Percentiles rank a stretch among this genome's conserved stretches.
phyloP scores from a whole-genome alignment of 2,113 vertebrate genomes.

The Holacanthus passer region DNA sequence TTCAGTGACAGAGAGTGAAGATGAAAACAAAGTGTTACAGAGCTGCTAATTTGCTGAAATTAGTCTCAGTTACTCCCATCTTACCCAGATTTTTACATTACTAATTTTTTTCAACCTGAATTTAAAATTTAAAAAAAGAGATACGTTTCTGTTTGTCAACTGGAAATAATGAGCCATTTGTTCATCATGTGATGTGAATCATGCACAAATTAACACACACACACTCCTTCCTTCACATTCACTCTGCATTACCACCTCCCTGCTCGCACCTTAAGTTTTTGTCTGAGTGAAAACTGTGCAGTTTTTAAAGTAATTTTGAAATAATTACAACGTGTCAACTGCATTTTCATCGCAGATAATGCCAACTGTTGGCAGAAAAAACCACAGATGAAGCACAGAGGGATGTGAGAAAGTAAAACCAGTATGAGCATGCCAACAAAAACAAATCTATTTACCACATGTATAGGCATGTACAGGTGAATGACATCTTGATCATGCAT shows the following conservation, averaged over 20 bases:
- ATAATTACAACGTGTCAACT: not conserved
- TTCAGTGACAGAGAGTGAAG: not conserved
- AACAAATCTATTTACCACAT: not conserved
- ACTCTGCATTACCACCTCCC: not conserved
- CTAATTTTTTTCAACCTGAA: not conserved
- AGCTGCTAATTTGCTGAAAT: not conserved
- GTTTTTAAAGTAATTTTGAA: not conserved
- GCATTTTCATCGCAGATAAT: slow-evolving; percentile 8
- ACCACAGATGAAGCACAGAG: not conserved
- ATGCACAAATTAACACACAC: not conserved
- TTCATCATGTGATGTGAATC: slow-evolving; percentile 13
- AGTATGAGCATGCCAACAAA: not conserved
- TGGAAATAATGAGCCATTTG: not conserved
- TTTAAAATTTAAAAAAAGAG: not conserved
- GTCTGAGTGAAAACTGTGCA: not conserved
- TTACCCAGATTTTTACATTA: not conserved
- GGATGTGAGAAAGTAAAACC: not conserved
- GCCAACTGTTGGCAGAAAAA: slow-evolving; percentile 4
- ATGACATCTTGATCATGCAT: not conserved
- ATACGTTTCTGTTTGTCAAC: not conserved
- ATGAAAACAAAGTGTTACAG: not conserved
- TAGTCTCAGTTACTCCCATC: not conserved
- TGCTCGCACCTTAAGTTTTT: not conserved
- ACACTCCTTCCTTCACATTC: not conserved
- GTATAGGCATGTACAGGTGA: not conserved